These are phyloP conservation scores for Chironomus tentans DNA, from an alignment of 2,888 invertebrate species.

Conservation along the genomic window DNA sequence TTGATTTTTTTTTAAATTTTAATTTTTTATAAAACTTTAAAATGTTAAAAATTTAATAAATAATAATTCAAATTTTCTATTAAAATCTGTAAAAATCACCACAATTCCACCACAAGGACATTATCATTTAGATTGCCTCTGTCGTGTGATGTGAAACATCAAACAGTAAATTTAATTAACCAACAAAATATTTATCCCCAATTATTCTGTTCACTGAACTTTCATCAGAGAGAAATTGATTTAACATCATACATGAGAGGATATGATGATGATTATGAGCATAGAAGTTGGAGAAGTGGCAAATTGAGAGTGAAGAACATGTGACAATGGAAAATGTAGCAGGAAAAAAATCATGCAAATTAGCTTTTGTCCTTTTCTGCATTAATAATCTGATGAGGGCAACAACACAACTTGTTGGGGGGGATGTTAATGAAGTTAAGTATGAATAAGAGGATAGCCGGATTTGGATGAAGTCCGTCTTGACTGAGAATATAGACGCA, in stretches of 20 bases:
- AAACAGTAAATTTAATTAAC: slow-evolving; percentile 14
- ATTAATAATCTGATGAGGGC: not conserved
- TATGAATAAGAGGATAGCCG: too few relatives aligned
- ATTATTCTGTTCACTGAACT: slow-evolving; percentile 13
- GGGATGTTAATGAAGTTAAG: too few relatives aligned
- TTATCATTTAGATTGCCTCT: not conserved
- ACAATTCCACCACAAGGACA: too few relatives aligned
- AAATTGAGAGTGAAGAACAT: not conserved
- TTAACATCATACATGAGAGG: not conserved
- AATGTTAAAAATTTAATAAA: too few relatives aligned
- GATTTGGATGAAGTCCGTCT: too few relatives aligned
- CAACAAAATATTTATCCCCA: slow-evolving; percentile 13
- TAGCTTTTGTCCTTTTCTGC: not conserved
- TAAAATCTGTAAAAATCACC: too few relatives aligned
- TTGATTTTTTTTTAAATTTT: too few relatives aligned
- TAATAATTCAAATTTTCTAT: too few relatives aligned
- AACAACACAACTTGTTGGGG: too few relatives aligned
- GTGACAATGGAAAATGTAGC: not conserved
- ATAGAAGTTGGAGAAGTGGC: not conserved
- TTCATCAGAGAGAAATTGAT: not conserved
- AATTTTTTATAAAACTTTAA: too few relatives aligned
- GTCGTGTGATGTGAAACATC: not conserved
- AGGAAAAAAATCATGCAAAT: not conserved
- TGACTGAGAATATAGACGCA: too few relatives aligned
- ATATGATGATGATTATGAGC: not conserved